These are phyloP conservation scores for Neocrepidodera transversa DNA, from an alignment of 2,888 invertebrate species.

Conservation along the genomic window DNA sequence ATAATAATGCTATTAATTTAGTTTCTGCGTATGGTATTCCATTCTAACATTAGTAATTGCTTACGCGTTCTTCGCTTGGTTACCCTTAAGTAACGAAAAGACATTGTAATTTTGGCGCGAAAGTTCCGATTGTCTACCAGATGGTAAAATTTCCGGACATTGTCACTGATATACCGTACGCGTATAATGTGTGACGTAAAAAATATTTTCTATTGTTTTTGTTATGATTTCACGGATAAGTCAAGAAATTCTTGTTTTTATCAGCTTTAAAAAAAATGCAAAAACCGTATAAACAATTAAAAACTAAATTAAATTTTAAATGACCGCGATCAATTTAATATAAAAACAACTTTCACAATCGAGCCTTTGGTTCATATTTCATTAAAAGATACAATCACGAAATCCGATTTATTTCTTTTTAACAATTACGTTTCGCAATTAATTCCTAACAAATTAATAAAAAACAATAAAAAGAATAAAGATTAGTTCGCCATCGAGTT, in stretches of 20 bases:
- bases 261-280: too few species aligned
- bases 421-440: not conserved
- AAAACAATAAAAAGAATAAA: conserved; percentile 6
- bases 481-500: conserved; percentile 1
- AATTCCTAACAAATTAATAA: conserved; percentile 3
- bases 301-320: too few species aligned
- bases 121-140: conserved; percentile 8
- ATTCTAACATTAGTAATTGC: conserved; percentile 8
- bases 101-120: conserved; percentile 20
- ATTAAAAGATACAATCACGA: not conserved
- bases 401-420: not conserved
- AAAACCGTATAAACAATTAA: too few species aligned
- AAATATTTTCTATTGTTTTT: too few species aligned
- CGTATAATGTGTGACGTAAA: too few species aligned
- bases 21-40: not conserved
- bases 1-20: not conserved
- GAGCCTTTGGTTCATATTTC: not conserved
- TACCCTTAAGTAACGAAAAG: conserved; percentile 13
- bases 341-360: conserved; percentile 6
- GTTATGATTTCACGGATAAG: too few species aligned
- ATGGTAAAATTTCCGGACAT: conserved; percentile 9
- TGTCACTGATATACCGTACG: too few species aligned
- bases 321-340: too few species aligned
- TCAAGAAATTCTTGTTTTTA: too few species aligned
- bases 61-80: conserved; percentile 7